Percentiles rank a stretch among this genome's conserved stretches.
Evolutionary conservation across 2,113 vertebrate genomes (phyloP).

Genomic region (Patagioenas fasciata): DNA sequence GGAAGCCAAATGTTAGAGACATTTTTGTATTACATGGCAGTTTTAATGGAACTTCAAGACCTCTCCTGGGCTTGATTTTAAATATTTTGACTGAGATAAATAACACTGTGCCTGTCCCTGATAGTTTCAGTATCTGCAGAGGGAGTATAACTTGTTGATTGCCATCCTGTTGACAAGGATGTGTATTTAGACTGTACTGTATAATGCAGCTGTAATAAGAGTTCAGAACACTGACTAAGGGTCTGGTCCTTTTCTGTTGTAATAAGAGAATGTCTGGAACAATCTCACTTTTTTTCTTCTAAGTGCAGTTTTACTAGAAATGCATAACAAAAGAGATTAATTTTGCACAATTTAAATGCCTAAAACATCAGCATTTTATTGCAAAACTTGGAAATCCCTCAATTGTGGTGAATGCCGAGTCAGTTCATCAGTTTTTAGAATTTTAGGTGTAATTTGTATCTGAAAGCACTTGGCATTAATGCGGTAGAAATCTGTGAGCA

Average conservation of each 20-base stretch:
- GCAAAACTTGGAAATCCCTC: conserved; percentile 32
- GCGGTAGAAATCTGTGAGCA: not conserved
- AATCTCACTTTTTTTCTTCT: conserved; percentile 67
- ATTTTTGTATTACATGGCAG: conserved; percentile 28
- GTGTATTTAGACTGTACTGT: conserved; percentile 36
- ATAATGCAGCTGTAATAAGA: conserved; percentile 27
- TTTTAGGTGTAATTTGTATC: not conserved
- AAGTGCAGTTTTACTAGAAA: conserved; percentile 61
- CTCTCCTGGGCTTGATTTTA: not conserved
- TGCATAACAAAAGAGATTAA: conserved; percentile 40
- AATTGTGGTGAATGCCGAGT: too few species aligned
- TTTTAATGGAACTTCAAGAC: conserved; percentile 39
- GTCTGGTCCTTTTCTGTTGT: conserved; percentile 36
- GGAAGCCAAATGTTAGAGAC: conserved; percentile 17
- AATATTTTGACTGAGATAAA: conserved; percentile 13
- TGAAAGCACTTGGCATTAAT: not conserved
- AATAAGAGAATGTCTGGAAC: conserved; percentile 65
- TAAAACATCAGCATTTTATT: conserved; percentile 43
- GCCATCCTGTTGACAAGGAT: conserved; percentile 51
- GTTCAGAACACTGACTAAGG: conserved; percentile 16
- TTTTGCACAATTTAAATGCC: conserved; percentile 68
- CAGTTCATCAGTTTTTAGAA: not conserved
- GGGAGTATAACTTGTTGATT: conserved; percentile 17
- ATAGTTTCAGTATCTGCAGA: conserved; percentile 28
- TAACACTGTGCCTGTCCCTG: conserved; percentile 46